Percentiles rank a stretch among this genome's conserved stretches.
phyloP scores from a whole-genome alignment of 2,888 invertebrate species.

The Cremastobaeus sp. region DNA sequence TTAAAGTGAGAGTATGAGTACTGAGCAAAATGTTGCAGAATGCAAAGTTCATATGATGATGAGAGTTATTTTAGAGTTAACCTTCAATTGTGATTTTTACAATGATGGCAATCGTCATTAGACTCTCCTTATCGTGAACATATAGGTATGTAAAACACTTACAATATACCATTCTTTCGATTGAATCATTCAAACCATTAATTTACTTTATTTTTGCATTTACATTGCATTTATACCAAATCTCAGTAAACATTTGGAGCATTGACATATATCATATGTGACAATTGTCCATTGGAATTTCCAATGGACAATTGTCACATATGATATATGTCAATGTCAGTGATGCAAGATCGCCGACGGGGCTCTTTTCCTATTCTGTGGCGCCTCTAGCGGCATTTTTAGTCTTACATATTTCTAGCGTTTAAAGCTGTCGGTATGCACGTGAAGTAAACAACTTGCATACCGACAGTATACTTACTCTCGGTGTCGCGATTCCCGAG shows the following conservation, averaged over 20 bases:
- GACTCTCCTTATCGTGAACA: constrained; percentile 47
- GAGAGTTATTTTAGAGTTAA: constrained; percentile 53
- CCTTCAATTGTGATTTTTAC: constrained; percentile 58
- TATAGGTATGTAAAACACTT: constrained; percentile 49
- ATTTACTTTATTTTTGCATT: constrained; percentile 10
- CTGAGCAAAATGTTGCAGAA: constrained; percentile 10
- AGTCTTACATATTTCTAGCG: too few relatives aligned
- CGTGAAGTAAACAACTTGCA: too few relatives aligned
- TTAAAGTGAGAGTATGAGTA: constrained; percentile 21
- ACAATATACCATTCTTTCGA: constrained; percentile 34
- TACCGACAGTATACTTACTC: too few relatives aligned
- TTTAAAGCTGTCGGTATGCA: too few relatives aligned
- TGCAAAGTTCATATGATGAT: constrained; percentile 54
- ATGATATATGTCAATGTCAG: constrained; percentile 25
- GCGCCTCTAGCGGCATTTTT: too few relatives aligned
- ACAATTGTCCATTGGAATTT: too few relatives aligned
- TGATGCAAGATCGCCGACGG: too few relatives aligned
- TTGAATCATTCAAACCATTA: constrained; percentile 7
- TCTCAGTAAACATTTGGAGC: too few relatives aligned
- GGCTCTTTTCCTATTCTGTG: too few relatives aligned
- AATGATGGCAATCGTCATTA: constrained; percentile 54
- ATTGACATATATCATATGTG: constrained; percentile 23
- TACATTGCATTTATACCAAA: too few relatives aligned
- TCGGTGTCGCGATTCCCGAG: too few relatives aligned
- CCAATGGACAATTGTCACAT: constrained; percentile 9